Percentiles rank a stretch among this genome's conserved stretches.
Evolutionary conservation across 2,888 invertebrate genomes (phyloP).

Genomic region (Limenitis camilla): DNA sequence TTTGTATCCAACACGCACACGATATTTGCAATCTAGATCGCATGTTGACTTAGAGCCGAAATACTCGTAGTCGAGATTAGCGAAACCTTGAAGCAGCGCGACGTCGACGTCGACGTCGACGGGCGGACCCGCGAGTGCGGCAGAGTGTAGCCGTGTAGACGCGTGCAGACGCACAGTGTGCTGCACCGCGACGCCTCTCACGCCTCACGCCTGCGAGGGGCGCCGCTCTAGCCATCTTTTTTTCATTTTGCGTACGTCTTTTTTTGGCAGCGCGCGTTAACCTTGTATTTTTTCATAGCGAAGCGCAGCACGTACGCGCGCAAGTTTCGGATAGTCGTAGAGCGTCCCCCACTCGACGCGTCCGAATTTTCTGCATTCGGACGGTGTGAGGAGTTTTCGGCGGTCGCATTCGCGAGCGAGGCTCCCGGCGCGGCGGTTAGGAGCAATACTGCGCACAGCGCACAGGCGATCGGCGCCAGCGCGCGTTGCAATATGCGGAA

Average conservation of each 20-base stretch:
- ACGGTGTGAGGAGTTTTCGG: conserved; percentile 69
- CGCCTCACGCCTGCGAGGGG: conserved; percentile 44
- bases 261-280: conserved; percentile 74
- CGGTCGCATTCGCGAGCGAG: conserved; percentile 69
- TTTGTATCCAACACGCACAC: conserved; percentile 1
- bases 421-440: conserved; percentile 60
- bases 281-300: conserved; percentile 74
- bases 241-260: conserved; percentile 72
- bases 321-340: conserved; percentile 71
- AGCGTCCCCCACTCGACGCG: conserved; percentile 71
- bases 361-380: conserved; percentile 73
- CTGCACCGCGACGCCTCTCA: conserved; percentile 50
- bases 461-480: conserved; percentile 37
- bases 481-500: conserved; percentile 70
- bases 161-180: conserved; percentile 50
- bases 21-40: conserved; percentile 4
- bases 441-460: conserved; percentile 48
- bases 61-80: conserved; percentile 4
- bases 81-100: conserved; percentile 15
- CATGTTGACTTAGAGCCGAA: conserved; percentile 2
- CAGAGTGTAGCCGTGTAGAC: conserved; percentile 17
- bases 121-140: conserved; percentile 19
- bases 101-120: conserved; percentile 24
- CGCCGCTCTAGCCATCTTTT: conserved; percentile 68
- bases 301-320: conserved; percentile 71